Percentiles rank a stretch among this genome's conserved stretches.
Conservation (phyloP, 2,797 vertebrate genomes). For the Coluber constrictor region DNA sequence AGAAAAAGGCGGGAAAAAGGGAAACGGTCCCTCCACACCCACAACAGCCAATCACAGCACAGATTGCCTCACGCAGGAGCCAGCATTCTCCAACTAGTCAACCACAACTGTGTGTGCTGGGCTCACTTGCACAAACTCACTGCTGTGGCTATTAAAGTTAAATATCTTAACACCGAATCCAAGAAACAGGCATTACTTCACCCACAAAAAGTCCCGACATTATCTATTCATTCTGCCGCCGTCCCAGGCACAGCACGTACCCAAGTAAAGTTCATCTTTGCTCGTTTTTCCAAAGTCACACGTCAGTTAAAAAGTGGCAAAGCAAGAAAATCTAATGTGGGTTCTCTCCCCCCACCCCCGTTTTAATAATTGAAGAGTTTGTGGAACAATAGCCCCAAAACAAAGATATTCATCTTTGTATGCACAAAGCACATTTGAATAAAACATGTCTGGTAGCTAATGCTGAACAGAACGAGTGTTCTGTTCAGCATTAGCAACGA, state of each 20-base stretch:
- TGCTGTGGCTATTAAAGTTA: not conserved
- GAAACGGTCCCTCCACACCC: not conserved
- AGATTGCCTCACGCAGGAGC: not conserved
- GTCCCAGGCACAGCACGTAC: accelerated
- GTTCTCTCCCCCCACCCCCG: conserved; percentile 1
- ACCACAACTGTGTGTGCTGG: not conserved
- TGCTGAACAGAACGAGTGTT: not conserved
- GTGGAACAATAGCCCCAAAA: conserved; percentile 52
- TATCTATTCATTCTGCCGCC: not conserved
- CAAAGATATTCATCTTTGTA: conserved; percentile 62
- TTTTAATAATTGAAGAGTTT: conserved; percentile 66
- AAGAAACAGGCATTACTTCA: not conserved
- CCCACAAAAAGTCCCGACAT: not conserved
- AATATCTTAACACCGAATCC: not conserved
- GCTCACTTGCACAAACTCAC: not conserved
- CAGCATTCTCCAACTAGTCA: not conserved
- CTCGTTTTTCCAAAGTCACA: not conserved
- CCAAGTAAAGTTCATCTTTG: not conserved
- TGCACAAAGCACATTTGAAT: conserved; percentile 33
- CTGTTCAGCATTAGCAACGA: too few species aligned
- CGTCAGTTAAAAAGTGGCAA: not conserved
- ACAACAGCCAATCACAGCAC: not conserved
- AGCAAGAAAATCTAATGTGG: conserved; percentile 49
- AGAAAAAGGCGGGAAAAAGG: not conserved
- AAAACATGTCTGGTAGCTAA: not conserved